These are phyloP conservation scores for Tyrannus savana DNA, from an alignment of 2,113 vertebrate species.

Conservation along the genomic window DNA sequence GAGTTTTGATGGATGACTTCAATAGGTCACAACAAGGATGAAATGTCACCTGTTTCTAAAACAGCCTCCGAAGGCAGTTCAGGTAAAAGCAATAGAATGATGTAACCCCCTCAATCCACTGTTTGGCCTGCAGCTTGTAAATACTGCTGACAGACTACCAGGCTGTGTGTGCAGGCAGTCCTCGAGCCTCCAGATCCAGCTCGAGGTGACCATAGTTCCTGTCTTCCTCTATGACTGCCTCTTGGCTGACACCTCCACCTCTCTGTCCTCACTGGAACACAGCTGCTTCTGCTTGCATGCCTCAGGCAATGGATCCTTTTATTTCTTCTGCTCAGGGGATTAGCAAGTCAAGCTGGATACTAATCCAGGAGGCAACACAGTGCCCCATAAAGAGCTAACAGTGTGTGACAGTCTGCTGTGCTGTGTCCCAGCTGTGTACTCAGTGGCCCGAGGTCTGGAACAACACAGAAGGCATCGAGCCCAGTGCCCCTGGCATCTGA, in stretches of 20 bases:
- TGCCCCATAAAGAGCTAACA: background rate
- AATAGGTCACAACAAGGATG: background rate
- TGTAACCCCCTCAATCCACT: background rate
- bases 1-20: background rate
- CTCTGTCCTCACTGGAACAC: background rate
- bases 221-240: background rate
- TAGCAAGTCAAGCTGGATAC: background rate
- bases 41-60: background rate
- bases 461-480: rapidly evolving
- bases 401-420: background rate
- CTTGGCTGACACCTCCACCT: background rate
- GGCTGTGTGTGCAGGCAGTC: background rate
- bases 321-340: background rate
- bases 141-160: background rate
- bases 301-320: background rate
- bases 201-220: background rate
- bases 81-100: background rate
- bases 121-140: background rate
- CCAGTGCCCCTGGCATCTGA: background rate
- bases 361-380: background rate
- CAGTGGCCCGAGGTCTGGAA: background rate
- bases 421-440: background rate
- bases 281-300: background rate
- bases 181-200: background rate
- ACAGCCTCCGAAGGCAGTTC: background rate